Evolutionary conservation across 1,140 invertebrate species (phyloP), one percentile per base, ranked within the genome.

Genomic region (Prorops nasuta): DNA sequence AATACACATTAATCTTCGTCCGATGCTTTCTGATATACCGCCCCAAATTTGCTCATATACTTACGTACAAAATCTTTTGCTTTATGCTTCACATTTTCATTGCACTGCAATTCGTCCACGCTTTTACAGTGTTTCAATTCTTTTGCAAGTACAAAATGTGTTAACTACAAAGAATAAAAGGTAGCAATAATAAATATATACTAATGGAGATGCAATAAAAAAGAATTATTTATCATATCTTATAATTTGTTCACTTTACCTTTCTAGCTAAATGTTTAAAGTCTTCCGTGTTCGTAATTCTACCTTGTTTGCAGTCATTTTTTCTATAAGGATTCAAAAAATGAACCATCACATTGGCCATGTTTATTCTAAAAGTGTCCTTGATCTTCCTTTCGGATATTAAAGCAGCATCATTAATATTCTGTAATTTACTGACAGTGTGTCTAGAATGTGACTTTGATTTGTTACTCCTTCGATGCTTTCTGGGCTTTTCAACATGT

Each of bases 181-280:
- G 37, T n/a, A n/a, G n/a, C n/a, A n/a, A n/a, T n/a, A n/a, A n/a
- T n/a, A n/a, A n/a, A n/a, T n/a, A n/a, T 17, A n/a, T 36, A 31
- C 32, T 38, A 22, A 20, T 34, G 15, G 28, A 31, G 7, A 36
- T 36, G 31, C 22, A 10, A 44, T 28, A 48, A 36, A 34, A 32
- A 2, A 18, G 2, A 32, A 35, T 22, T 52, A 49, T 58, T 37
- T 10, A 28, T 28, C 10, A 28, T 28, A 28, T 28, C 24, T 28
- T 28, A 6, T 10, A 6, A 28, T n/a, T n/a, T 4, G 10, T 28
- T 28, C 4, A 6, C 4, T 28, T 77, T 77, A 97, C 94, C 84
- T 97, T 96, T 77, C 93, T 85, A 0, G 95, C 94, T 17, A 98
- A 79, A 78, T 96, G 92, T 72, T 97, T 97, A 74, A 97, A 98